Conservation (phyloP, 2,797 vertebrate species). For the Falco novaeseelandiae region DNA sequence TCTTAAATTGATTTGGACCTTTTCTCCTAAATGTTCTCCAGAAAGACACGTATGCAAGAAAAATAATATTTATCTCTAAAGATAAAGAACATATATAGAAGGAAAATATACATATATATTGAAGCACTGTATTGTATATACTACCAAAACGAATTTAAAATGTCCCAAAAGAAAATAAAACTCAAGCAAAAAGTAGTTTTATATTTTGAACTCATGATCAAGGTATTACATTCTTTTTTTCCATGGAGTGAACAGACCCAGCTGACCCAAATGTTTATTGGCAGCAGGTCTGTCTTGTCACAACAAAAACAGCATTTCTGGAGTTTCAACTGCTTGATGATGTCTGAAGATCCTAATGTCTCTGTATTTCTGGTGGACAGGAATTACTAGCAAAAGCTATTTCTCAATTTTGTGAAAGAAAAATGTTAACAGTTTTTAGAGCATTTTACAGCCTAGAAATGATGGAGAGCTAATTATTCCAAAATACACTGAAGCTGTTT, state of each 20-base stretch:
- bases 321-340: background rate
- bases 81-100: background rate
- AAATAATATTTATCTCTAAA: background rate
- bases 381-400: background rate
- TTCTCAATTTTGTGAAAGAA: background rate
- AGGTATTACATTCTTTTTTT: background rate
- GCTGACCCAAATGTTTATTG: background rate
- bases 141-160: background rate
- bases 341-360: background rate
- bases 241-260: fast-evolving
- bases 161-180: background rate
- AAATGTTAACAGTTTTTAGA: background rate
- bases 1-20: background rate
- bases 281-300: background rate
- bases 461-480: background rate
- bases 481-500: background rate
- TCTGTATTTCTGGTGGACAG: background rate
- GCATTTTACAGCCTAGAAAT: background rate
- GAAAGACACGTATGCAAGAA: background rate
- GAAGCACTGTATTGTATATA: background rate
- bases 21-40: background rate
- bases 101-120: background rate
- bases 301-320: background rate
- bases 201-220: background rate
- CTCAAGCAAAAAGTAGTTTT: background rate